Base-by-base conservation (phyloP, 2,888 invertebrate genomes). In the Blastobasis lacticolella region DNA sequence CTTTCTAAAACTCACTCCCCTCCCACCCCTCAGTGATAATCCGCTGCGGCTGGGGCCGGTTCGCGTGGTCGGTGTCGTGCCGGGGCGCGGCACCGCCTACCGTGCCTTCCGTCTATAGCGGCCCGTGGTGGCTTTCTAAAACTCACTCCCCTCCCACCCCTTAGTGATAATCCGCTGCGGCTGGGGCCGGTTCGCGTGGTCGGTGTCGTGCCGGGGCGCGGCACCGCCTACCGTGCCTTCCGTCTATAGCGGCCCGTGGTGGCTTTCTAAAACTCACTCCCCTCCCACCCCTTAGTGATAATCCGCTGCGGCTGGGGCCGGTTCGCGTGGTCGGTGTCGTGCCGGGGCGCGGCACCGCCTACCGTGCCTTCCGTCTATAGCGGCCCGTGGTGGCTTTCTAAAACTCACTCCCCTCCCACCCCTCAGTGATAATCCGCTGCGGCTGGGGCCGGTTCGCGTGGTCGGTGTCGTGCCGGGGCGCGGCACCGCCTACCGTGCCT, bases 151-250 rank as follows among this genome's bases (percentile, higher is more conserved):
- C n/a, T n/a, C n/a, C n/a, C n/a, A 23, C 3, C 3, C 23, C 23
- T 23, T 3, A 73, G 93, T 97, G 50, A 89, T 99, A 50, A 94
- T 98, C 57, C 92, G 98, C 2, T 96, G 97, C 52, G 96, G 97
- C 0, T 98, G 97, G 87, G 98, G 98, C 0, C 92, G 98, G 5
- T 95, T 96, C 86, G 96, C 97, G 23, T 99, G 98, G 98, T 95
- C 95, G 6, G 92, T 96, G 91, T 94, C 95, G 69, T 85, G 95
- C 51, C 91, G 97, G 43, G 97, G 97, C 73, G 89, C 96, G 54
- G 96, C 98, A n/a, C n/a, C n/a, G n/a, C n/a, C 23, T 23, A 23
- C 1, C 23, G 23, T 3, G 23, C 23, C 23, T 23, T 23, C 2
- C 23, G 23, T 23, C 23, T 23, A 3, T 23, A 23, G 23, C 23